These are phyloP conservation scores for Cyclura pinguis DNA, from an alignment of 2,797 vertebrate genomes.

Conservation along the genomic window DNA sequence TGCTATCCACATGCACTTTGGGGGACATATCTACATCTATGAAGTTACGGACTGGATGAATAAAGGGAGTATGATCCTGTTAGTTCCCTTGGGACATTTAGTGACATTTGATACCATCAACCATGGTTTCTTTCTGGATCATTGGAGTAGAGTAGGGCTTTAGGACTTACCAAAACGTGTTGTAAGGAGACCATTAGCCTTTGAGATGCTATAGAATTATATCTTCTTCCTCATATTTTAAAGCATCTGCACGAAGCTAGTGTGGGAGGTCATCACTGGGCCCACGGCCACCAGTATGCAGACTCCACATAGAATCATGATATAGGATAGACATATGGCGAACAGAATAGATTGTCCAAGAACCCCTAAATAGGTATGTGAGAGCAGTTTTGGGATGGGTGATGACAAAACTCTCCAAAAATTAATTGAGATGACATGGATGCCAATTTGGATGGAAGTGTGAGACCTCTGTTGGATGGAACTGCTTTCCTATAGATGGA, in stretches of 20 bases:
- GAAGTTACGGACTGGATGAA: not conserved
- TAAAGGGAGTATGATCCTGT: not conserved
- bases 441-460: no score
- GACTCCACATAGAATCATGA: no score
- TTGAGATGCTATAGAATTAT: not conserved
- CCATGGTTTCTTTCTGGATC: not conserved
- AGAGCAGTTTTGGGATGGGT: no score
- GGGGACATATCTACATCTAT: constrained; percentile 8
- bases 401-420: no score
- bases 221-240: not conserved
- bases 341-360: no score
- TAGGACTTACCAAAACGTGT: not conserved
- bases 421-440: no score
- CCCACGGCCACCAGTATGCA: not conserved
- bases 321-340: no score
- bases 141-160: not conserved
- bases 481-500: no score
- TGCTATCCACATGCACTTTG: constrained; percentile 33
- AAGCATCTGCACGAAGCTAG: not conserved
- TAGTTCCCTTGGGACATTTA: not conserved
- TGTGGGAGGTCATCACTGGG: not conserved
- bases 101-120: not conserved
- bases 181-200: not conserved
- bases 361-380: no score
- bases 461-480: no score